Conservation (phyloP, 2,888 invertebrate genomes). For the Agrotis segetum region DNA sequence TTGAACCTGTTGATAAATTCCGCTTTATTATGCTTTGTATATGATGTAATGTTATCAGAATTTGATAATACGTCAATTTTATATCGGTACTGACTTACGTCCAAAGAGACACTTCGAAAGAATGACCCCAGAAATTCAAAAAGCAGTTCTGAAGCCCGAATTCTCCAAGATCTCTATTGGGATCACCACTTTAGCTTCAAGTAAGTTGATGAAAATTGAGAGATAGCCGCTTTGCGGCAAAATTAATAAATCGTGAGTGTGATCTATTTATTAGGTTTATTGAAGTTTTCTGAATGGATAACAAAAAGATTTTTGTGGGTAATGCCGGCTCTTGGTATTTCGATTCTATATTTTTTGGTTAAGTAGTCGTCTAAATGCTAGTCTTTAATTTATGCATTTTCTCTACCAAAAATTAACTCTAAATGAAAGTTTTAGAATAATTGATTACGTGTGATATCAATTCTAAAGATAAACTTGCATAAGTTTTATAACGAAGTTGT, state of each 20-base stretch:
- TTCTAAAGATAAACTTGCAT: neutral
- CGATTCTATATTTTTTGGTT: neutral
- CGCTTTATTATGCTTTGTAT: no score
- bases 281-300: neutral
- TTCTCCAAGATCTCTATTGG: neutral
- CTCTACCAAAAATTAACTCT: slow-evolving; percentile 18
- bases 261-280: neutral
- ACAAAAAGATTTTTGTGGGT: neutral
- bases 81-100: no score
- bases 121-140: neutral
- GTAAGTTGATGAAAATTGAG: slow-evolving; percentile 16
- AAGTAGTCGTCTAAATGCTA: neutral
- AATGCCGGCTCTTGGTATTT: slow-evolving; percentile 3
- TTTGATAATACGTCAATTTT: no score
- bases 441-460: neutral
- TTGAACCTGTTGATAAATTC: no score
- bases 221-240: slow-evolving; percentile 10
- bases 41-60: no score
- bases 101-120: no score
- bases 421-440: slow-evolving; percentile 18
- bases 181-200: slow-evolving; percentile 1
- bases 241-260: slow-evolving; percentile 25
- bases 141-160: neutral
- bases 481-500: neutral
- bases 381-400: slow-evolving; percentile 12